Evolutionary conservation across 2,113 vertebrate species (phyloP).

Genomic region (Pyxicephalus adspersus): DNA sequence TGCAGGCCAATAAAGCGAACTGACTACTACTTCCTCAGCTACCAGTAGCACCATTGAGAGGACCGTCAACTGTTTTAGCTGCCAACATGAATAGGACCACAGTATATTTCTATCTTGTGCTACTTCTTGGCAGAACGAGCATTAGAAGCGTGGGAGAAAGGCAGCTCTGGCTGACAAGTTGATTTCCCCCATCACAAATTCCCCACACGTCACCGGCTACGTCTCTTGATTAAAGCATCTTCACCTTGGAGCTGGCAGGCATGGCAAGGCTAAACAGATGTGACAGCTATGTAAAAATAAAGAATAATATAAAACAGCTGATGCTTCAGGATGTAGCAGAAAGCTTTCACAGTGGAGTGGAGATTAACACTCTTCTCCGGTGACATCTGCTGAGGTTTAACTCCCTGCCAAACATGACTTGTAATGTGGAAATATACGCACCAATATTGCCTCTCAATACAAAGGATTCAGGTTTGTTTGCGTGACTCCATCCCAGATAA

Average conservation of each 20-base stretch:
- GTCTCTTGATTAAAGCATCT: constrained; percentile 30
- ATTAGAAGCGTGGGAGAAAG: constrained; percentile 18
- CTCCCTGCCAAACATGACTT: neutral
- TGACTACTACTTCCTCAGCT: too few species aligned
- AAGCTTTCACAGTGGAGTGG: neutral
- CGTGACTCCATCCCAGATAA: too few species aligned
- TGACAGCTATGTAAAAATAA: constrained; percentile 40
- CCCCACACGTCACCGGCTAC: neutral
- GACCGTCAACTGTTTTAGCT: neutral
- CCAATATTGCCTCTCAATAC: neutral
- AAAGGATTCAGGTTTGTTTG: neutral
- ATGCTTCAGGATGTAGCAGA: neutral
- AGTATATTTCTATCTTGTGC: neutral
- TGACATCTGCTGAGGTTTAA: neutral
- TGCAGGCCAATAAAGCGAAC: too few species aligned
- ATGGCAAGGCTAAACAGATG: constrained; percentile 31
- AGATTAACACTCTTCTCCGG: neutral
- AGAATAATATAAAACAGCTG: constrained; percentile 12
- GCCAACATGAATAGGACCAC: neutral
- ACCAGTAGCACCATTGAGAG: too few species aligned
- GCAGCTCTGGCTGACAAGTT: constrained; percentile 15
- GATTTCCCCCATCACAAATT: constrained; percentile 25
- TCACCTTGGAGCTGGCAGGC: constrained; percentile 47
- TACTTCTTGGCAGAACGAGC: neutral
- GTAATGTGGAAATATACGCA: neutral